Evolutionary conservation across 2,113 vertebrate genomes (phyloP).

Genomic region (Xenopus laevis): DNA sequence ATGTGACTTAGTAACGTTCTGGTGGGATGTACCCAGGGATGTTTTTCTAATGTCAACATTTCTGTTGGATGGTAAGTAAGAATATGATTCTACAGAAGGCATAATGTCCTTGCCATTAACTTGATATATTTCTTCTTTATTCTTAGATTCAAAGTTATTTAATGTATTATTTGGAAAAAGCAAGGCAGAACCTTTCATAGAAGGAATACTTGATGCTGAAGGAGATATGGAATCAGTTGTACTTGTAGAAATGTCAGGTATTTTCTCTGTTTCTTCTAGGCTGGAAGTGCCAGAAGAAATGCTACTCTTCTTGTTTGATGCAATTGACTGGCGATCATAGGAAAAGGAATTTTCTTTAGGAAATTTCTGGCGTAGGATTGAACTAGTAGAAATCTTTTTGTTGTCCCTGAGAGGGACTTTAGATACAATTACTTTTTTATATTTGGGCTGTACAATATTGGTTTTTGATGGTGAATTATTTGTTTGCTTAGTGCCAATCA

Average conservation of each 20-base stretch:
- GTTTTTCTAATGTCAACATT: constrained; percentile 15
- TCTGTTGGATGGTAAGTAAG: constrained; percentile 20
- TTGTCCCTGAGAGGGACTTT: not conserved
- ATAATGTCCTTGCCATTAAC: constrained; percentile 3
- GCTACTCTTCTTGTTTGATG: constrained; percentile 52
- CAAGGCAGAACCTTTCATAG: constrained; percentile 48
- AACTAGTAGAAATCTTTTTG: constrained; percentile 48
- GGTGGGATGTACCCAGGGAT: constrained; percentile 5
- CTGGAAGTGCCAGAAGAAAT: constrained; percentile 48
- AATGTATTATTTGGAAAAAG: constrained; percentile 50
- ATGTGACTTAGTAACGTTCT: constrained; percentile 42
- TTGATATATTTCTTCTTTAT: not conserved
- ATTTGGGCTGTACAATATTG: not conserved
- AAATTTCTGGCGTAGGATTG: not conserved
- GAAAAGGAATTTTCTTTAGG: not conserved
- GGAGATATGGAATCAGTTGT: constrained; percentile 39
- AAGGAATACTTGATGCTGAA: constrained; percentile 48
- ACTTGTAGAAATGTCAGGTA: constrained; percentile 45
- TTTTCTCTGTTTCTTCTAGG: constrained; percentile 8
- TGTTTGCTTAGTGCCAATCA: constrained; percentile 3
- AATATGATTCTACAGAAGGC: constrained; percentile 21
- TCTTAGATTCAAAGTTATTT: constrained; percentile 38
- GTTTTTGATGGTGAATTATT: not conserved
- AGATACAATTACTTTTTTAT: not conserved
- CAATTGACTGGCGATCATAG: constrained; percentile 10